Evolutionary conservation across 2,888 invertebrate species (phyloP), one percentile per base, ranked within the genome.

Genomic region (Spilarctia lutea): DNA sequence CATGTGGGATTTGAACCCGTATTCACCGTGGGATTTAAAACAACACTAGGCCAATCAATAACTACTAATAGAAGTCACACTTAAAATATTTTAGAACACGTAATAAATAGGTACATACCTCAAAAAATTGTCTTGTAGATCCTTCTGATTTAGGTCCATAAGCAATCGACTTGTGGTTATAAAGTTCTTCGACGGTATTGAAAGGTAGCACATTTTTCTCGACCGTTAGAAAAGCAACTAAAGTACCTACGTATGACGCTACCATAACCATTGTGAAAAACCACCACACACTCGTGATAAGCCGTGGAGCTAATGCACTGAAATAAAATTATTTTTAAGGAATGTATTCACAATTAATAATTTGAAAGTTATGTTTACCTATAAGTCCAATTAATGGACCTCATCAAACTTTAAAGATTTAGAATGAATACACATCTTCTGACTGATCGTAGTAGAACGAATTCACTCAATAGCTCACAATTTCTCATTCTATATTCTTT

Each of bases 241-340:
- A 94, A 88, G 99, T 99, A 66, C 99, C 99, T 0, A 98, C 98
- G 88, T 99, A 99, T 0, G 98, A 98, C 0, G 97, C 97, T 1
- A 98, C 97, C 96, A 98, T 98, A 80, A 98, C 98, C 87, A 98
- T 96, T 0, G 98, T 98, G 89, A 99, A 99, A 89, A 98, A 98
- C 98, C 98, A 98, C 98, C 98, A 98, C 16, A 97, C 97, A 72
- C 98, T 98, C 0, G 98, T 98, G 35, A 98, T 97, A 91, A 98
- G 97, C 78, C 99, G 96, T 0, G 99, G 99, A 0, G 98, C 99
- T 72, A 98, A 96, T 0, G 98, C 98, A 86, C 98, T 98, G 91
- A 71, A 94, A 76, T 76, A 16, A 35, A 67, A 2, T 42, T 18
- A 4, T 56, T 56, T 56, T 24, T 39, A 30, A 60, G 20, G n/a